A percentile compares a stretch with the other conserved stretches of the same genome.
Evolutionary conservation across 2,113 vertebrate genomes (phyloP).

Genomic region (Scopus umbretta): DNA sequence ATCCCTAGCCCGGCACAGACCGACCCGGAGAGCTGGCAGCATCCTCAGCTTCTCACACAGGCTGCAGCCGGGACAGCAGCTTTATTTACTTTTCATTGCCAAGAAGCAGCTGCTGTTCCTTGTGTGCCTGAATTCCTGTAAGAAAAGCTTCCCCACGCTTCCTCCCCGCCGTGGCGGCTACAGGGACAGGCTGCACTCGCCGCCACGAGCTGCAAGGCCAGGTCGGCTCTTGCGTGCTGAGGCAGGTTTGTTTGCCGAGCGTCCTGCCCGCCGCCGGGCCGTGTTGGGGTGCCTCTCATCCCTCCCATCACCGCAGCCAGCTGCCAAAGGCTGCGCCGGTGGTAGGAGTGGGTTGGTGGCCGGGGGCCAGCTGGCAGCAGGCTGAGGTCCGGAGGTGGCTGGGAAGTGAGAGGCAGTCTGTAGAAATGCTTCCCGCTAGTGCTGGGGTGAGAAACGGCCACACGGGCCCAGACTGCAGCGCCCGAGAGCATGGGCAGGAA

Average conservation of each 20-base stretch:
- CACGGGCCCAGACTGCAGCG: fast-evolving
- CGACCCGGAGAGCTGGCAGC: background rate
- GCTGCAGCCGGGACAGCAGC: background rate
- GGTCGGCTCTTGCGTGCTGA: background rate
- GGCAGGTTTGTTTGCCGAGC: background rate
- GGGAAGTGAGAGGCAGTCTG: background rate
- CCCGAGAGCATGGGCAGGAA: background rate
- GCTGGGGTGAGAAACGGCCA: background rate
- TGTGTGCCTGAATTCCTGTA: background rate
- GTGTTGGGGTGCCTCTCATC: background rate
- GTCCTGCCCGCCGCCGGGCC: fast-evolving
- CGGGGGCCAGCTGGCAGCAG: background rate
- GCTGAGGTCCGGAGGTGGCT: background rate
- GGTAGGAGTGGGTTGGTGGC: background rate
- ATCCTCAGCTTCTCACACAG: fast-evolving
- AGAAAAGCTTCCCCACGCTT: background rate
- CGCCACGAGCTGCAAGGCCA: fast-evolving
- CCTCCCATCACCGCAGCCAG: background rate
- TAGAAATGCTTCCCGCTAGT: background rate
- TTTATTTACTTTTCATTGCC: background rate
- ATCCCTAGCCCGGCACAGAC: background rate
- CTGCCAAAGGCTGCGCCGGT: background rate
- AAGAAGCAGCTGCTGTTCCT: background rate
- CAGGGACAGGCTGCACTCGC: background rate
- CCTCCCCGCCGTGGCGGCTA: fast-evolving